Conservation (phyloP, 2,888 invertebrate species). For the Adelognathus sp. region DNA sequence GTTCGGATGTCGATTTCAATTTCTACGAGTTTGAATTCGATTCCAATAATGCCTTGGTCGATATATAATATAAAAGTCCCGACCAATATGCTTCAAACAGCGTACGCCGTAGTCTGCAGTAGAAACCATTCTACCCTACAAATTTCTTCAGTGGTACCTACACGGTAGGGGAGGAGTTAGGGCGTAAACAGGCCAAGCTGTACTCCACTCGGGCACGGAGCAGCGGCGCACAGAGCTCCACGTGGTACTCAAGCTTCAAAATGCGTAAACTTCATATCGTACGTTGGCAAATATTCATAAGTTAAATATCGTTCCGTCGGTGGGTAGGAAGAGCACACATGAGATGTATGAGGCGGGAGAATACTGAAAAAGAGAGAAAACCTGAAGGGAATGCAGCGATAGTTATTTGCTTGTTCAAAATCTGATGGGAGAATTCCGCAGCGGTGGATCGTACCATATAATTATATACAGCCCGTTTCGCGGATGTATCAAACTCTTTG, state of each 20-base stretch:
- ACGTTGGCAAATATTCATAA: slow-evolving; percentile 78
- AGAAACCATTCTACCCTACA: slow-evolving; percentile 22
- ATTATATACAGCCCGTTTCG: no score
- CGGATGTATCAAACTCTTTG: no score
- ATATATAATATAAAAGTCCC: not conserved
- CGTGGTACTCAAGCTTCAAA: slow-evolving; percentile 70
- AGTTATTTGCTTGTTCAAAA: not conserved
- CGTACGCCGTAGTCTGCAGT: not conserved
- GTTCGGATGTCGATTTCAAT: no score
- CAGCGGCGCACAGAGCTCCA: slow-evolving; percentile 14
- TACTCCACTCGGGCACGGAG: slow-evolving; percentile 23
- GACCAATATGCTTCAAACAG: not conserved
- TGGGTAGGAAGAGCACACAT: slow-evolving; percentile 6
- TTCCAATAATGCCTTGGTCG: not conserved
- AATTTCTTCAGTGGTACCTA: slow-evolving; percentile 37
- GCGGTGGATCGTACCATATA: no score
- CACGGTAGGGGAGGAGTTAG: slow-evolving; percentile 27
- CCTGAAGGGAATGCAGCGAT: not conserved
- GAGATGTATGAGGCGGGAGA: slow-evolving; percentile 13
- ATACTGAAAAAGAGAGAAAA: not conserved
- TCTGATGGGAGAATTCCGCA: not conserved
- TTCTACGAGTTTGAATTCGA: no score
- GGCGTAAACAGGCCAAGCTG: slow-evolving; percentile 59
- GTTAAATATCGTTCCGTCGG: slow-evolving; percentile 73
- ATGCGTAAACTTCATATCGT: slow-evolving; percentile 78